Evolutionary conservation across 2,888 invertebrate genomes (phyloP).

Genomic region (Leptogaster cylindrica): DNA sequence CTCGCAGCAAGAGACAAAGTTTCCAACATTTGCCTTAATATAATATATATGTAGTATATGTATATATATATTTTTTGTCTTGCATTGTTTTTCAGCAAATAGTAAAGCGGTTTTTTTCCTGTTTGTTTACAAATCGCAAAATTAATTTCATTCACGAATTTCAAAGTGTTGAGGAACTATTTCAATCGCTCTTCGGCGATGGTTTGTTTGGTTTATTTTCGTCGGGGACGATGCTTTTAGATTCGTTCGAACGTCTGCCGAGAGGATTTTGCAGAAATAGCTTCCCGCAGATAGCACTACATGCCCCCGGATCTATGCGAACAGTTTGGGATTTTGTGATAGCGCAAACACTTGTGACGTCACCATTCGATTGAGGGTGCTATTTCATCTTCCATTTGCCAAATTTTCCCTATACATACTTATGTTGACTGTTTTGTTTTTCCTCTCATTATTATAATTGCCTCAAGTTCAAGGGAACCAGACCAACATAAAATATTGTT

Average conservation of each 20-base stretch:
- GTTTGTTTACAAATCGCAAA: slow-evolving; percentile 31
- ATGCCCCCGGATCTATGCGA: neutral
- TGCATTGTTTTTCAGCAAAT: neutral
- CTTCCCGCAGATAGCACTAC: slow-evolving; percentile 16
- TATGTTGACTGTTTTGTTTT: too few species aligned
- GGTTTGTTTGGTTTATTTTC: slow-evolving; percentile 24
- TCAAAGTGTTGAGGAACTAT: slow-evolving; percentile 18
- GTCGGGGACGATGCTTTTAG: slow-evolving; percentile 6
- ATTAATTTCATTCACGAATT: slow-evolving; percentile 37
- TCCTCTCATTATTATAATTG: too few species aligned
- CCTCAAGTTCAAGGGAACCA: too few species aligned
- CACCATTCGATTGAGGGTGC: too few species aligned
- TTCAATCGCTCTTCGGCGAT: slow-evolving; percentile 14
- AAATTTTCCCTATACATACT: too few species aligned
- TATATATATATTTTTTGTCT: neutral
- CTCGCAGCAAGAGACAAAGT: neutral
- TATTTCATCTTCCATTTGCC: too few species aligned
- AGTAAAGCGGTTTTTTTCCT: too few species aligned
- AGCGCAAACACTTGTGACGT: too few species aligned
- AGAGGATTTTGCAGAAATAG: slow-evolving; percentile 14
- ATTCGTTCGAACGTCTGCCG: slow-evolving; percentile 12
- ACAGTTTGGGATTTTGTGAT: too few species aligned
- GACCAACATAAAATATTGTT: too few species aligned
- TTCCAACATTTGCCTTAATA: neutral
- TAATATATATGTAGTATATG: too few species aligned